Evolutionary conservation across 2,888 invertebrate species (phyloP).

Genomic region (Pterostichus niger): DNA sequence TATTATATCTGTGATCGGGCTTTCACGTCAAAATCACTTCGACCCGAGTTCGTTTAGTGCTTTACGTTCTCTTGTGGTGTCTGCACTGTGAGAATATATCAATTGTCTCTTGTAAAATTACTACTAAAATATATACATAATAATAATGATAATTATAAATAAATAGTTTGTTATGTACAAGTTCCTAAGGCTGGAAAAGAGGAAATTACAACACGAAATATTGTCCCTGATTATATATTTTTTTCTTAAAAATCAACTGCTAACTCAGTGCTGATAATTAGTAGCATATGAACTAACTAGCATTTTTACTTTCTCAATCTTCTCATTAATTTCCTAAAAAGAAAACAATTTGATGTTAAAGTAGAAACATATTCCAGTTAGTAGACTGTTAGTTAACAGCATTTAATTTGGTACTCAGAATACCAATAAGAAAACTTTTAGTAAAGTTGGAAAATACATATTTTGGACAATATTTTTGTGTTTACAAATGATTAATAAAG

Average conservation of each 20-base stretch:
- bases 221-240: not conserved
- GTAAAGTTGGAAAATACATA: not conserved
- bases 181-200: slow-evolving; percentile 50
- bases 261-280: too few species aligned
- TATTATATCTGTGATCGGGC: slow-evolving; percentile 65
- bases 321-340: not conserved
- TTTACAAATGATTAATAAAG: not conserved
- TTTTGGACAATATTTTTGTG: slow-evolving; percentile 7
- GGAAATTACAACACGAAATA: not conserved
- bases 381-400: not conserved
- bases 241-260: too few species aligned
- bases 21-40: slow-evolving; percentile 41
- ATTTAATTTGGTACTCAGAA: too few species aligned
- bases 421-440: too few species aligned
- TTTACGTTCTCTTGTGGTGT: slow-evolving; percentile 56
- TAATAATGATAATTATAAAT: slow-evolving; percentile 45
- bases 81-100: slow-evolving; percentile 60
- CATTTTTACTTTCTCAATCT: too few species aligned
- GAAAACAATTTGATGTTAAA: too few species aligned
- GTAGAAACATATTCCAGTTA: too few species aligned
- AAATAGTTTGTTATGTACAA: slow-evolving; percentile 56
- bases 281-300: too few species aligned
- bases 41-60: slow-evolving; percentile 51
- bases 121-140: slow-evolving; percentile 52
- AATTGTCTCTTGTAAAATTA: slow-evolving; percentile 51